Evolutionary conservation across 2,113 vertebrate species (phyloP).

Genomic region (Chauna torquata): DNA sequence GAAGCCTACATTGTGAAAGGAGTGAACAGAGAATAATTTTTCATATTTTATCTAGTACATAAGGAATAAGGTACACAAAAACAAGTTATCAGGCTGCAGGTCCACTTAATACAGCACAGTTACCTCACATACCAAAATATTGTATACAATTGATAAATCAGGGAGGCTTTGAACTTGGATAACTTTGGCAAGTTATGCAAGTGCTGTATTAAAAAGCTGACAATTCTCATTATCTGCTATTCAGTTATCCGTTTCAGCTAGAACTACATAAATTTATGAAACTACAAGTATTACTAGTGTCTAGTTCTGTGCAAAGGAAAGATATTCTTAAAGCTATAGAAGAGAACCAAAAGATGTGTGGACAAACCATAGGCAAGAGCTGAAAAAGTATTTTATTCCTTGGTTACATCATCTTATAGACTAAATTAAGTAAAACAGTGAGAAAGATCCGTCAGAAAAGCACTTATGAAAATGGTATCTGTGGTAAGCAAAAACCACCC

Average conservation of each 20-base stretch:
- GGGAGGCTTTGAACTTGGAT: not conserved
- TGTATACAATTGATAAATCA: not conserved
- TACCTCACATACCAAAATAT: not conserved
- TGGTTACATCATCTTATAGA: not conserved
- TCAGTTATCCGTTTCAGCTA: not conserved
- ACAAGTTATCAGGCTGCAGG: not conserved
- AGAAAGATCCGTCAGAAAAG: not conserved
- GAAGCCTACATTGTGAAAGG: too few species aligned
- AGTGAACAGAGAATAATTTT: too few species aligned
- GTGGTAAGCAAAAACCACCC: conserved; percentile 3
- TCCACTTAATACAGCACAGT: not conserved
- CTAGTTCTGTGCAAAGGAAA: not conserved
- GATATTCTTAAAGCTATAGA: not conserved
- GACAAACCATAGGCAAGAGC: not conserved
- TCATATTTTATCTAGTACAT: too few species aligned
- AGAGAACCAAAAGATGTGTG: not conserved
- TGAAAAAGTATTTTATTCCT: not conserved
- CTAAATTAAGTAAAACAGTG: not conserved
- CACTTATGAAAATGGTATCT: not conserved
- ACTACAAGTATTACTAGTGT: not conserved
- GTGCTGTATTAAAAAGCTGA: not conserved
- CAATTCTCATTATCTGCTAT: not conserved
- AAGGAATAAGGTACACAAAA: not conserved
- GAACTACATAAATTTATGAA: not conserved
- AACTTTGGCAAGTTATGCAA: not conserved